A percentile compares a stretch with the other conserved stretches of the same genome.
Evolutionary conservation across 2,797 vertebrate species (phyloP).

Genomic region (Enteromius treurensis): DNA sequence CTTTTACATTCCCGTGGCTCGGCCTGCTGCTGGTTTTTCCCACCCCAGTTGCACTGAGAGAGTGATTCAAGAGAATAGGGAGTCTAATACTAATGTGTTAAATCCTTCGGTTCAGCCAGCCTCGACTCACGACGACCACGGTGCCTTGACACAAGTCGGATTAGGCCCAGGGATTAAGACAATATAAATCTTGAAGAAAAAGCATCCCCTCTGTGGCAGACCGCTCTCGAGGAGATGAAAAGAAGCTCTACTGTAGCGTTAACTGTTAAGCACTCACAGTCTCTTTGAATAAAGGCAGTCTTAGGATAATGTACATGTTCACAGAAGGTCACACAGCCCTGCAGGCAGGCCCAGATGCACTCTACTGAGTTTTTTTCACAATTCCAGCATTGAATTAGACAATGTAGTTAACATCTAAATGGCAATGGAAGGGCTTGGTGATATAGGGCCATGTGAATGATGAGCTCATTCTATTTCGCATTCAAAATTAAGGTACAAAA

Average conservation of each 20-base stretch:
- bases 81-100: slow-evolving; percentile 30
- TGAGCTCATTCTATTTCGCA: background rate
- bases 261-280: slow-evolving; percentile 22
- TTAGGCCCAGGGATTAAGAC: slow-evolving; percentile 39
- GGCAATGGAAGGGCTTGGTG: background rate
- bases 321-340: background rate
- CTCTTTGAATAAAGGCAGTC: slow-evolving; percentile 28
- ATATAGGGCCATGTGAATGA: background rate
- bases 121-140: slow-evolving; percentile 2
- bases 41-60: slow-evolving; percentile 20
- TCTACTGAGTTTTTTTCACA: background rate
- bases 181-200: slow-evolving; percentile 24
- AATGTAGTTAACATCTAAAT: background rate
- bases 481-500: background rate
- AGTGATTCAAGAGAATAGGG: slow-evolving; percentile 16
- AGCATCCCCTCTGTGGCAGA: slow-evolving; percentile 20
- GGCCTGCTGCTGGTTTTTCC: slow-evolving; percentile 20
- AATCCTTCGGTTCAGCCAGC: slow-evolving; percentile 23
- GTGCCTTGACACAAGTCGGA: slow-evolving; percentile 22
- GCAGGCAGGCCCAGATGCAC: background rate
- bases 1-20: background rate
- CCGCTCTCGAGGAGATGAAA: slow-evolving; percentile 14
- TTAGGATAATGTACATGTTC: slow-evolving; percentile 18
- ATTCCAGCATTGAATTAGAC: background rate
- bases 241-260: slow-evolving; percentile 30